A percentile compares a stretch with the other conserved stretches of the same genome.
Evolutionary conservation across 2,797 vertebrate genomes (phyloP).

Genomic region (Amazona finschi): DNA sequence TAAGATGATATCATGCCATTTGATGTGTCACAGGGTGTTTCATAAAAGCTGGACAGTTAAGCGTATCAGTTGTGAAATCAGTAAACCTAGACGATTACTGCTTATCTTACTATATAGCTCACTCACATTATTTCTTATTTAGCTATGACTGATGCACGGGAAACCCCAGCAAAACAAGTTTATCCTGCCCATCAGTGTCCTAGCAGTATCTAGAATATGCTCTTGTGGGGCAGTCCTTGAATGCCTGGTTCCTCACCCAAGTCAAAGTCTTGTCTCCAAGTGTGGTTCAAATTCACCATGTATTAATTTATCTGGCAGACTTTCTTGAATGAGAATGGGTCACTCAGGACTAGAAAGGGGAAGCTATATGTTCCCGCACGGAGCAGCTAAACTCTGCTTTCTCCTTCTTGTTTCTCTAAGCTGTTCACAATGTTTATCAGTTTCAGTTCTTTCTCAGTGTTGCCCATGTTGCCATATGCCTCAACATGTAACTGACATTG

Average conservation of each 20-base stretch:
- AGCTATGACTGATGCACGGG: background rate
- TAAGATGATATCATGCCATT: background rate
- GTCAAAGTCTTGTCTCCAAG: background rate
- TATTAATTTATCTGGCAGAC: background rate
- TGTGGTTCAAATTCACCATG: background rate
- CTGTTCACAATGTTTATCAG: background rate
- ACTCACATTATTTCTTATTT: background rate
- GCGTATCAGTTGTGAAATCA: background rate
- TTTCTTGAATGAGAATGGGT: background rate
- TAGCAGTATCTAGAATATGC: background rate
- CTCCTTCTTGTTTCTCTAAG: background rate
- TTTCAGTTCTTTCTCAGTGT: background rate
- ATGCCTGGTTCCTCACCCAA: background rate
- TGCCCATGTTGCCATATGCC: background rate
- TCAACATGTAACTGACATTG: background rate
- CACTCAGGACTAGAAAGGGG: background rate
- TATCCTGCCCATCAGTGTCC: background rate
- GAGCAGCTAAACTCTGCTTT: background rate
- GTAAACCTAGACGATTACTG: background rate
- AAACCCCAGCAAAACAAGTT: background rate
- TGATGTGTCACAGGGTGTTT: accelerated
- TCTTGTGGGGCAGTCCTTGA: background rate
- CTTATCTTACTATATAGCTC: background rate
- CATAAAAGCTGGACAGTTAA: no score
- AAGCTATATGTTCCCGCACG: accelerated